Percentiles rank a stretch among this genome's conserved stretches.
These are phyloP conservation scores for Solea solea DNA, from an alignment of 2,113 vertebrate genomes.

Conservation along the genomic window DNA sequence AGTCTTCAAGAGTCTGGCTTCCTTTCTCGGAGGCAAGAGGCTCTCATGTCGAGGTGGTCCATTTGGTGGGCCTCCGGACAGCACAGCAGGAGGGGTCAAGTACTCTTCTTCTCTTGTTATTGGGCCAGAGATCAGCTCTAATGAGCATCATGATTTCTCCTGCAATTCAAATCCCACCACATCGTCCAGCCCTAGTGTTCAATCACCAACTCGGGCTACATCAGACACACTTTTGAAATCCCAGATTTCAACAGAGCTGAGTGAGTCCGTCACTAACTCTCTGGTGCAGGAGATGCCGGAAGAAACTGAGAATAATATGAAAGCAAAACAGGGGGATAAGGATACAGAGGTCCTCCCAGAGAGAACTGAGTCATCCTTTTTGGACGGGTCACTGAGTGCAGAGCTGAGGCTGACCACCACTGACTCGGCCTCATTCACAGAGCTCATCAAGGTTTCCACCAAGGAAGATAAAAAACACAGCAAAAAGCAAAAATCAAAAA, in stretches of 20 bases:
- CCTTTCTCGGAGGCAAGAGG: slow-evolving; percentile 84
- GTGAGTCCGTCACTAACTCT: slow-evolving; percentile 6
- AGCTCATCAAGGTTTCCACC: slow-evolving; percentile 51
- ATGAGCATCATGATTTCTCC: slow-evolving; percentile 55
- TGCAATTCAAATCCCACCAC: slow-evolving; percentile 33
- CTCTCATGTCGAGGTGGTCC: slow-evolving; percentile 84
- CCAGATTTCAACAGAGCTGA: slow-evolving; percentile 19
- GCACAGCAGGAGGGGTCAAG: slow-evolving; percentile 68
- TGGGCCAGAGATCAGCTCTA: slow-evolving; percentile 69
- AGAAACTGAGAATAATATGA: slow-evolving; percentile 3
- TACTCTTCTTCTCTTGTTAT: slow-evolving; percentile 77
- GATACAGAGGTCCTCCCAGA: slow-evolving; percentile 23
- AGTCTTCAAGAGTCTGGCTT: slow-evolving; percentile 85
- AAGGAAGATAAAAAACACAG: slow-evolving; percentile 47
- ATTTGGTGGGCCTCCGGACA: slow-evolving; percentile 68
- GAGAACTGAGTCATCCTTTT: slow-evolving; percentile 46
- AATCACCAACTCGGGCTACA: slow-evolving; percentile 75
- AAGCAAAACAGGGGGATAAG: slow-evolving; percentile 23
- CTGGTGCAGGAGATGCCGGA: slow-evolving; percentile 58
- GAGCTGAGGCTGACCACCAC: slow-evolving; percentile 78
- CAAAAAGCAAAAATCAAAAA: slow-evolving; percentile 10
- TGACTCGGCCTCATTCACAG: slow-evolving; percentile 50
- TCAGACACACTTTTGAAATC: slow-evolving; percentile 68
- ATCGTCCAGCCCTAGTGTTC: slow-evolving; percentile 18
- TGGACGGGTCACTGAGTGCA: slow-evolving; percentile 71